phyloP scores from a whole-genome alignment of 2,888 invertebrate genomes.

The Drosophila mayaguana region DNA sequence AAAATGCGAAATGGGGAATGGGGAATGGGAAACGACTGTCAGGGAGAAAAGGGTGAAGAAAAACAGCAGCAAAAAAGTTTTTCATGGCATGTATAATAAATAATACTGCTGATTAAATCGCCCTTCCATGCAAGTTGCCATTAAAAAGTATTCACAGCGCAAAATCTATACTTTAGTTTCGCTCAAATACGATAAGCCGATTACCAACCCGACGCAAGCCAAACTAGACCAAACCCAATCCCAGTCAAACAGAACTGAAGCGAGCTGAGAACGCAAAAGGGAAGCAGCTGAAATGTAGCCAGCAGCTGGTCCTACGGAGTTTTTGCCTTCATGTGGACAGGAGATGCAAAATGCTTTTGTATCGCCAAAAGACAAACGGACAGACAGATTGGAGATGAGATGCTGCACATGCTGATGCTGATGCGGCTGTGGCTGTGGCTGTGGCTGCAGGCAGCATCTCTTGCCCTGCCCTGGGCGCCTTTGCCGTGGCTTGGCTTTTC shows the following conservation, averaged over 20 bases:
- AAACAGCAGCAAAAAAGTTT: slow-evolving; percentile 58
- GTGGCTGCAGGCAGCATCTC: slow-evolving; percentile 31
- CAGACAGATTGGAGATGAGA: slow-evolving; percentile 29
- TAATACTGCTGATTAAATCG: slow-evolving; percentile 79
- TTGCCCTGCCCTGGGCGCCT: slow-evolving; percentile 15
- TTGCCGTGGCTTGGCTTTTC: slow-evolving; percentile 18
- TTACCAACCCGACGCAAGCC: slow-evolving; percentile 42
- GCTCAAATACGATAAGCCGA: slow-evolving; percentile 80
- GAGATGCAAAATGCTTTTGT: slow-evolving; percentile 76
- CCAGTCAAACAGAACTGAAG: slow-evolving; percentile 17
- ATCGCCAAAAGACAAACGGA: slow-evolving; percentile 54
- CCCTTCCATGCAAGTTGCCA: slow-evolving; percentile 70
- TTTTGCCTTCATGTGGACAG: slow-evolving; percentile 49
- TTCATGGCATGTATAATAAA: slow-evolving; percentile 75
- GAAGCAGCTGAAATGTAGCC: slow-evolving; percentile 60
- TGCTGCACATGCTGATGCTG: slow-evolving; percentile 23
- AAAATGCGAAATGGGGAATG: no score
- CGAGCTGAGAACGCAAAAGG: slow-evolving; percentile 23
- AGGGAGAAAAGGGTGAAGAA: slow-evolving; percentile 4
- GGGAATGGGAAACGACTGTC: neutral
- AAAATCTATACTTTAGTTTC: slow-evolving; percentile 78
- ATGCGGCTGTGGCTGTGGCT: slow-evolving; percentile 10
- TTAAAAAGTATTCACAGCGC: slow-evolving; percentile 79
- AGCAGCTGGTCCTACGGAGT: slow-evolving; percentile 44
- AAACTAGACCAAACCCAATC: neutral